Conservation (phyloP, 2,888 invertebrate species). For the Tetheella fluctuosa region DNA sequence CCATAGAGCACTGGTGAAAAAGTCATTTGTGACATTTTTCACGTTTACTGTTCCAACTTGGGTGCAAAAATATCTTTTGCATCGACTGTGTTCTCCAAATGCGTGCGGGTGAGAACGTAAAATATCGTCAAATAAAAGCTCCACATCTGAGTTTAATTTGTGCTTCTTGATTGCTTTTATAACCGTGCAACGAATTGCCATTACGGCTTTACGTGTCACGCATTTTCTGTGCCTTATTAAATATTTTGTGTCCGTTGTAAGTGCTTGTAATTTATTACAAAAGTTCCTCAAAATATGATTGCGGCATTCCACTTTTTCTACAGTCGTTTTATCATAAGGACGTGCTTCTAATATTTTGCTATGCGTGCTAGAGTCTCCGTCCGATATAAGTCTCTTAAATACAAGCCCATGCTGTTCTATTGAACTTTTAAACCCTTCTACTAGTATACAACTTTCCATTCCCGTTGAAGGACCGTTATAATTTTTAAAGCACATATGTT, state of each 20-base stretch:
- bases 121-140: neutral
- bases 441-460: neutral
- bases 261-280: neutral
- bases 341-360: constrained; percentile 15
- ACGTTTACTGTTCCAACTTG: neutral
- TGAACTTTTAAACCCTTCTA: constrained; percentile 15
- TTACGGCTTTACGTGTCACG: neutral
- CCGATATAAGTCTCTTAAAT: constrained; percentile 14
- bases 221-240: constrained; percentile 3
- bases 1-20: neutral
- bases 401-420: constrained; percentile 12
- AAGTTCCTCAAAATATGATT: constrained; percentile 14
- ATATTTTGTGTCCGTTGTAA: constrained; percentile 10
- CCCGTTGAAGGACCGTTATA: constrained; percentile 15
- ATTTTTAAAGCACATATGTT: constrained; percentile 25
- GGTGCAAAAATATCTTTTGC: neutral
- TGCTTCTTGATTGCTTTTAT: neutral
- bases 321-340: constrained; percentile 13
- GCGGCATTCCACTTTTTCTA: constrained; percentile 19
- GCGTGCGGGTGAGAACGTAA: neutral
- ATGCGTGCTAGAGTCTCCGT: constrained; percentile 18
- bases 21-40: neutral
- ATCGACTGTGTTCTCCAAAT: neutral
- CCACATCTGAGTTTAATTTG: neutral
- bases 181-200: neutral